Percentiles rank a stretch among this genome's conserved stretches.
These are phyloP conservation scores for Chaitophorus viminalis DNA, from an alignment of 2,888 invertebrate genomes.

Conservation along the genomic window DNA sequence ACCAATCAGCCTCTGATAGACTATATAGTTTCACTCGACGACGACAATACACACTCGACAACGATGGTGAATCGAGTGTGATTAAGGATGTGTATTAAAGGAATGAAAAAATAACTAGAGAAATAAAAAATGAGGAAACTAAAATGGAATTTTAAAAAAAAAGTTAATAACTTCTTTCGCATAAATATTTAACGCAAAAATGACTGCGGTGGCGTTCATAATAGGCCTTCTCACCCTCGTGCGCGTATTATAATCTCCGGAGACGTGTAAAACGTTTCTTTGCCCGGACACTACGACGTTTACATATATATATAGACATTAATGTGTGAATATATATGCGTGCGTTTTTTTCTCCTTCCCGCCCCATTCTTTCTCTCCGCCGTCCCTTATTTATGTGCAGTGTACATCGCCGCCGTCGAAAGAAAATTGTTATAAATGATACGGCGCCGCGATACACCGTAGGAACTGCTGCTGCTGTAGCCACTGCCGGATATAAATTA, in stretches of 20 bases:
- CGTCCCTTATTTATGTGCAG: slow-evolving; percentile 28
- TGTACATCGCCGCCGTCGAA: slow-evolving; percentile 6
- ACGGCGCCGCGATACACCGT: slow-evolving; percentile 35
- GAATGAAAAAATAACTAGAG: neutral
- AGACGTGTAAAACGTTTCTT: slow-evolving; percentile 61
- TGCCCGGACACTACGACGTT: slow-evolving; percentile 37
- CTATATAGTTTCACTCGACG: too few relatives aligned
- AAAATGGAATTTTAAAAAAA: neutral
- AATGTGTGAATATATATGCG: neutral
- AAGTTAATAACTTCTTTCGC: slow-evolving; percentile 59
- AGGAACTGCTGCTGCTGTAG: neutral
- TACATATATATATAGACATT: neutral
- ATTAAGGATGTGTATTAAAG: neutral
- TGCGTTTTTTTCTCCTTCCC: neutral
- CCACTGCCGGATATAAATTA: slow-evolving; percentile 56
- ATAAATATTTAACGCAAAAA: slow-evolving; percentile 60
- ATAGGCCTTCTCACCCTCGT: slow-evolving; percentile 51
- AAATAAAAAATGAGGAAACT: neutral
- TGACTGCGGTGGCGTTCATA: slow-evolving; percentile 47
- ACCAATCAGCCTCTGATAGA: too few relatives aligned
- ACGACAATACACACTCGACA: too few relatives aligned
- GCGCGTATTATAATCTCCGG: slow-evolving; percentile 49
- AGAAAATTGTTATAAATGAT: slow-evolving; percentile 62
- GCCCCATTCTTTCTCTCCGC: neutral
- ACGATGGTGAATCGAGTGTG: neutral